Evolutionary conservation across 2,888 invertebrate genomes (phyloP), one percentile per base, ranked within the genome.

Genomic region (Sclerodermus sp.): DNA sequence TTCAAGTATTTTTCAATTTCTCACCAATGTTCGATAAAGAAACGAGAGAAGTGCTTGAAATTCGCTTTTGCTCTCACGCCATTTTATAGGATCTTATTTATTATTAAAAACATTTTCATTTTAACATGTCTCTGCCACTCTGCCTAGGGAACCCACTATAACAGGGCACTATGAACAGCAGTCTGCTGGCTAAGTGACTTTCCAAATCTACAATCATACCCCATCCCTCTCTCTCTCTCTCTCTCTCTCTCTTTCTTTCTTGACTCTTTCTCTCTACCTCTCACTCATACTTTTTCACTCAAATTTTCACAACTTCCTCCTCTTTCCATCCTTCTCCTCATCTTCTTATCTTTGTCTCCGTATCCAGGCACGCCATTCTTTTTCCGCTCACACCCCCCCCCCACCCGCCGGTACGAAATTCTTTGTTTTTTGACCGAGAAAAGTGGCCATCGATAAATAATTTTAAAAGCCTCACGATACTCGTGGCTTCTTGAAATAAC

Each of bases 161-260:
- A 77, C 75, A 76, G 76, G 75, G 74, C 76, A 76, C 74, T 76
- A 75, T 76, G 70, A 76, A 77, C 76, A 77, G 76, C 76, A 74
- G 71, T 77, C 66, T 70, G 74, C 71, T 74, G 75, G 71, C 76
- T 74, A 74, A 73, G 71, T 73, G 74, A 75, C 71, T 75, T 74
- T 73, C 70, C 71, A 66, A 76, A 70, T 73, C 70, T 71, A 70
- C 73, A 73, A 66, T 73, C 69, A 64, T 68, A 67, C 70, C 59
- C 57, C 57, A 49, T 43, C 57, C 51, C 63, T 57, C 60, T 65
- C 58, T 58, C 32, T 51, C 34, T 36, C 31, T 52, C 38, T 47
- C 42, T 45, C 43, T 45, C n/a, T 15, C 47, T 50, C 40, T 45
- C 57, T 53, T 62, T 57, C 60, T 65, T 57, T 58, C 32, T 51